Percentiles rank a stretch among this genome's conserved stretches.
Evolutionary conservation across 2,797 vertebrate genomes (phyloP).

Genomic region (Sebastolobus alascanus): DNA sequence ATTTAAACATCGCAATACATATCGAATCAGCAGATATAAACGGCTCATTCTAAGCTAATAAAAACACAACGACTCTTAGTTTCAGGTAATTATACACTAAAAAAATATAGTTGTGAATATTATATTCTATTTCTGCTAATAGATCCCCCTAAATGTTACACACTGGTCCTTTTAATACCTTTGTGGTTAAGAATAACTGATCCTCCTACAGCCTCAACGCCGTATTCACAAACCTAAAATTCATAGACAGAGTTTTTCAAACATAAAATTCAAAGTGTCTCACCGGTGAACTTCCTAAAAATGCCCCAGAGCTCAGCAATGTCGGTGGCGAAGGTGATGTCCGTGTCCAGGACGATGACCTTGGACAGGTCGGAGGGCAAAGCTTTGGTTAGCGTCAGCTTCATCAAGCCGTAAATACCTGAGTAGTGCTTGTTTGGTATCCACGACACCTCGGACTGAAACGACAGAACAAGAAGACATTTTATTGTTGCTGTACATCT

Average conservation of each 20-base stretch:
- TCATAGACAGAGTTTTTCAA: neutral
- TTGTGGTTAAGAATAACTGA: no score
- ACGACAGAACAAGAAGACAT: neutral
- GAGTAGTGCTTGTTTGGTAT: constrained; percentile 99
- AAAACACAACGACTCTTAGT: no score
- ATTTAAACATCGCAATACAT: no score
- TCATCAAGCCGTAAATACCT: constrained; percentile 97
- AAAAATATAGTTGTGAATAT: no score
- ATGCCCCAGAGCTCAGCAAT: constrained; percentile 97
- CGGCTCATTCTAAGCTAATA: no score
- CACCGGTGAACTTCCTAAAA: constrained; percentile 95
- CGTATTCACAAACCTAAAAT: neutral
- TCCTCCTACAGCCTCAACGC: no score
- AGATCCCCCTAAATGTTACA: neutral
- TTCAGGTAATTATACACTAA: no score
- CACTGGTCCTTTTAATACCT: no score
- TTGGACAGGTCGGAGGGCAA: constrained; percentile 91
- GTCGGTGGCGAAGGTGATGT: constrained; percentile 97
- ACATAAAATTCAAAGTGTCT: neutral
- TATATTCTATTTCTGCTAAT: neutral
- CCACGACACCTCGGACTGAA: constrained; percentile 95
- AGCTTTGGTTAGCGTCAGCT: constrained; percentile 92
- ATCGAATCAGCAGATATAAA: no score
- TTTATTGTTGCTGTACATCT: no score
- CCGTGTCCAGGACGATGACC: constrained; percentile 97